Base-by-base conservation (phyloP, 2,113 vertebrate species). In the Heterotis niloticus region DNA sequence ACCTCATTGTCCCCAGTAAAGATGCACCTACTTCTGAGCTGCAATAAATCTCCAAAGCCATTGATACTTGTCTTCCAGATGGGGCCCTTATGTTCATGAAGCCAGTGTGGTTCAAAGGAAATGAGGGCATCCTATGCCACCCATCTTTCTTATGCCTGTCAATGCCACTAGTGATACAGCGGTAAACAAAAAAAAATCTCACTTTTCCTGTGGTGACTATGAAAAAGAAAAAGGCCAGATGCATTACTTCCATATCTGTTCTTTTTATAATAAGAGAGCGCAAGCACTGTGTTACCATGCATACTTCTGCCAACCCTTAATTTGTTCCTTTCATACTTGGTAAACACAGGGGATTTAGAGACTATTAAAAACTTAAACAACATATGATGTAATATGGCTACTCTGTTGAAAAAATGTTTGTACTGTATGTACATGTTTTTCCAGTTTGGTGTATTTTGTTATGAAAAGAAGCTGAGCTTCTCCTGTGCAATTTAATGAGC, bases 1-100 rank as follows among this genome's bases (percentile, higher is more conserved):
- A 79, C 88, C 85, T 87, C 84, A 84, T 90, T 89, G 90, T 89
- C 84, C 87, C 89, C 89, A 89, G 84, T 88, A 91, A 91, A 90
- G 87, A 89, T 86, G 89, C 89, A 87, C 89, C 87, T 83, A 87
- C 87, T 84, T 85, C 87, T 16, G 34, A 70, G 29, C 68, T 20
- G 34, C 68, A 44, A 70, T 70, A 70, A 70, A 70, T 70, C 68
- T 70, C 10, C 68, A 44, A 34, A 14, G 28, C 1, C 68, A 7
- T 44, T n/a, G 68, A 16, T 14, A 70, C 34, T 70, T 70, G 68
- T 70, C 68, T 20, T 70, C 12, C 16, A 70, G 68, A 70, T 44
- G 51, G 68, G 20, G 68, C 28, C 68, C 68, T 70, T 70, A 34
- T 24, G 16, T 20, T 70, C 34, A 34, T 70, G 28, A 70, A 23